phyloP scores from a whole-genome alignment of 2,113 vertebrate species.

The Malurus elegans region DNA sequence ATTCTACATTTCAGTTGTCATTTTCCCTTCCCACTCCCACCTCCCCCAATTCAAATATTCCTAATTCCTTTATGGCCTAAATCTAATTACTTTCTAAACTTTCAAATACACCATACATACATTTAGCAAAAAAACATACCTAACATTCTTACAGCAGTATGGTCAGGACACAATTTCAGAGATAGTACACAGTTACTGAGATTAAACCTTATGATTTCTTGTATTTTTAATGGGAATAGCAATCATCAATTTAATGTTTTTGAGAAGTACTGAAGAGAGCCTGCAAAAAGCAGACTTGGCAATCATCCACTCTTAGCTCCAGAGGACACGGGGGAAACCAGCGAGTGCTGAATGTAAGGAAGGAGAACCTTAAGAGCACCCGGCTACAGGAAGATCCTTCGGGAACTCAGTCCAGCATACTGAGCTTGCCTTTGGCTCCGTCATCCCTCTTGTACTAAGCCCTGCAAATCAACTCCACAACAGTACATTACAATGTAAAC shows the following conservation, averaged over 20 bases:
- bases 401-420: not conserved
- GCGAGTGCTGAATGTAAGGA: constrained; percentile 3
- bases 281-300: constrained; percentile 41
- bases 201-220: constrained; percentile 18
- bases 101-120: constrained; percentile 85
- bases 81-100: constrained; percentile 81
- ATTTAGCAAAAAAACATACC: constrained; percentile 83
- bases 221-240: constrained; percentile 49
- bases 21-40: constrained; percentile 46
- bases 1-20: constrained; percentile 64
- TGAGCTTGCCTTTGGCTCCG: constrained; percentile 32
- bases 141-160: constrained; percentile 79
- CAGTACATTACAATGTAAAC: constrained; percentile 81
- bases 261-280: constrained; percentile 46
- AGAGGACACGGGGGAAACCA: not conserved
- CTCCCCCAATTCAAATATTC: constrained; percentile 55
- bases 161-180: constrained; percentile 82
- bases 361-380: constrained; percentile 38
- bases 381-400: constrained; percentile 32
- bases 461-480: constrained; percentile 69
- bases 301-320: not conserved
- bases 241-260: constrained; percentile 48
- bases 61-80: constrained; percentile 71
- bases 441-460: constrained; percentile 52
- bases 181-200: constrained; percentile 63